These are phyloP conservation scores for Atherinosoma microstoma DNA, from an alignment of 2,797 vertebrate species.

Conservation along the genomic window DNA sequence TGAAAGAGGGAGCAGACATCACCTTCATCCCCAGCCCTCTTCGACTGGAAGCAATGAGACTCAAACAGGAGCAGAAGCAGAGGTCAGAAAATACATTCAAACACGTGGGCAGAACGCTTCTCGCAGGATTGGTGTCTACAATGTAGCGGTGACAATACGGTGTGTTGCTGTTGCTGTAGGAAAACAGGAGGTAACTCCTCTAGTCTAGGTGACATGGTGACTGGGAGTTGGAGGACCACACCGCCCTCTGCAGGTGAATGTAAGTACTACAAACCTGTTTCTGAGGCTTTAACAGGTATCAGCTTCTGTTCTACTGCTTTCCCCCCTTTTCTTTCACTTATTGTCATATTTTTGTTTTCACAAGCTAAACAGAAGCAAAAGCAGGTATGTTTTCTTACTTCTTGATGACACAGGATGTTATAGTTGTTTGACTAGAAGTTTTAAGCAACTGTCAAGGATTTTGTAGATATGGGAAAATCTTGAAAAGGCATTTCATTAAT, in stretches of 20 bases:
- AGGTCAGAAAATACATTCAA: conserved; percentile 77
- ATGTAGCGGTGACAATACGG: not conserved
- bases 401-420: conserved; percentile 12
- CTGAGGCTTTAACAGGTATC: not conserved
- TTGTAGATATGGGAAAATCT: not conserved
- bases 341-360: conserved; percentile 83
- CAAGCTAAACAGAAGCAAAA: conserved; percentile 99
- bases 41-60: conserved; percentile 93
- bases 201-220: conserved; percentile 91
- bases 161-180: conserved; percentile 72
- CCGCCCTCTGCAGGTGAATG: conserved; percentile 93
- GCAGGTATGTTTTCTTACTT: conserved; percentile 86
- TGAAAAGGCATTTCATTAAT: too few species aligned
- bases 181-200: conserved; percentile 91
- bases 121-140: not conserved
- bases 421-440: not conserved
- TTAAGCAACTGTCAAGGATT: not conserved
- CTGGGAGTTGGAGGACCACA: conserved; percentile 91
- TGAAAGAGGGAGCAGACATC: conserved; percentile 95
- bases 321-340: conserved; percentile 50
- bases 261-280: conserved; percentile 66
- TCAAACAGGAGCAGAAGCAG: conserved; percentile 96
- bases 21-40: conserved; percentile 97
- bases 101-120: not conserved
- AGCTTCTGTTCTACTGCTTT: conserved; percentile 15